A percentile compares a stretch with the other conserved stretches of the same genome.
phyloP scores from a whole-genome alignment of 2,888 invertebrate genomes.

The Acanthococcus lagerstroemiae region DNA sequence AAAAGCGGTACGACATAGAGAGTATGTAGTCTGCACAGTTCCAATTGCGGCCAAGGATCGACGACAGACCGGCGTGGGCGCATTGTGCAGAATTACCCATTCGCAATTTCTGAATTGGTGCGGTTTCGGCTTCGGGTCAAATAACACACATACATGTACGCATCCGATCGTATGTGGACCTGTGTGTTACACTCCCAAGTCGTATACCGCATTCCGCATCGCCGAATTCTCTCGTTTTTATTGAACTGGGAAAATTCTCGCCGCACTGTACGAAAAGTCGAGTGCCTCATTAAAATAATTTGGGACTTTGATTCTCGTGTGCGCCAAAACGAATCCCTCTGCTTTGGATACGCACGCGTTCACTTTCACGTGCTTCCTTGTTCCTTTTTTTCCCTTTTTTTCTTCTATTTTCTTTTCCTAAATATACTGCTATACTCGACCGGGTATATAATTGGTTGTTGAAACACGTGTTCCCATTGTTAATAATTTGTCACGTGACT shows the following conservation, averaged over 20 bases:
- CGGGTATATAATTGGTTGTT: background rate
- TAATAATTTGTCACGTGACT: constrained; percentile 21
- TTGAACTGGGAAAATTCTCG: background rate
- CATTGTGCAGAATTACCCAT: too few species aligned
- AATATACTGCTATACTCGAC: background rate
- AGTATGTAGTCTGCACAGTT: too few species aligned
- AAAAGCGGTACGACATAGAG: too few species aligned
- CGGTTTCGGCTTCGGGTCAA: too few species aligned
- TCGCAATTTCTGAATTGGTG: too few species aligned
- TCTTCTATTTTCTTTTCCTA: too few species aligned
- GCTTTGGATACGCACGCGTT: background rate
- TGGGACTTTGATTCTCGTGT: background rate
- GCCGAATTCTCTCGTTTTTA: background rate
- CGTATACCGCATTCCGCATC: background rate
- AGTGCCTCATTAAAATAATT: background rate
- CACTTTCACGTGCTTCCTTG: background rate
- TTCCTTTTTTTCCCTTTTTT: too few species aligned
- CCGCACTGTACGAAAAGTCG: background rate
- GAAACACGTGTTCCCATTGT: constrained; percentile 19
- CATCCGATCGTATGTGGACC: too few species aligned
- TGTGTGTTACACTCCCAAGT: too few species aligned
- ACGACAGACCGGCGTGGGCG: too few species aligned
- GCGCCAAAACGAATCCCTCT: background rate
- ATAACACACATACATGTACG: too few species aligned
- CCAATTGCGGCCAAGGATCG: too few species aligned